Evolutionary conservation across 2,113 vertebrate species (phyloP), one percentile per base, ranked within the genome.

Genomic region (Varanus komodoensis): DNA sequence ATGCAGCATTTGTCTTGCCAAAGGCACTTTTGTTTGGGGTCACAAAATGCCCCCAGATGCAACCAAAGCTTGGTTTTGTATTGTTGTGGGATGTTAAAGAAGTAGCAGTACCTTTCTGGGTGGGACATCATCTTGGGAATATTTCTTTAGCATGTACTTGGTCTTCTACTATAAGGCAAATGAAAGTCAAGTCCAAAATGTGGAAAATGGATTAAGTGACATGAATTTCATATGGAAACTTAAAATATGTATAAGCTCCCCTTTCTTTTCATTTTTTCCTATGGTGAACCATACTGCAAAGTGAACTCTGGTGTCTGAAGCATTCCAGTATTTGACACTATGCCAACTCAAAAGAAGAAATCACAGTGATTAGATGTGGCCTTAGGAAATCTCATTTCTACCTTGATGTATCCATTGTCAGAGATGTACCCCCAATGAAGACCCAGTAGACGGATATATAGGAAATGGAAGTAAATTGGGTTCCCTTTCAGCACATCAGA

Each of bases 401-500:
- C 74, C 78, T 73, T 67, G 9, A 38, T 84, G 11, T 86, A 61
- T 52, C 79, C 27, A 54, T 57, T 57, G 54, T 54, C 54, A 54
- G 54, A 12, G 6, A 54, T 54, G 54, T 54, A 54, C 6, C 54
- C 54, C 54, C 15, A n/a, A 15, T 81, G 29, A 57, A 57, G 54
- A 57, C 50, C 79, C 29, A 27, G 79, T 17, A 81, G 32, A 81
- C n/a, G 32, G 32, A 34, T 74, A 15, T 29, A 14, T 54, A 57
- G 29, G 61, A 64, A 64, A 21, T 64, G 61, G 15, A 21, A 64
- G 61, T 25, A 68, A 68, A 68, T 68, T 48, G 34, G 23, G 57
- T 84, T 64, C 11, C 21, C 61, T 84, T 38, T 27, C 82, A 12
- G n/a, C 19, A 67, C 5, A 67, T 44, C 61, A 89, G 89, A 94